Evolutionary conservation across 2,888 invertebrate species (phyloP).

Genomic region (Stenurella melanura): DNA sequence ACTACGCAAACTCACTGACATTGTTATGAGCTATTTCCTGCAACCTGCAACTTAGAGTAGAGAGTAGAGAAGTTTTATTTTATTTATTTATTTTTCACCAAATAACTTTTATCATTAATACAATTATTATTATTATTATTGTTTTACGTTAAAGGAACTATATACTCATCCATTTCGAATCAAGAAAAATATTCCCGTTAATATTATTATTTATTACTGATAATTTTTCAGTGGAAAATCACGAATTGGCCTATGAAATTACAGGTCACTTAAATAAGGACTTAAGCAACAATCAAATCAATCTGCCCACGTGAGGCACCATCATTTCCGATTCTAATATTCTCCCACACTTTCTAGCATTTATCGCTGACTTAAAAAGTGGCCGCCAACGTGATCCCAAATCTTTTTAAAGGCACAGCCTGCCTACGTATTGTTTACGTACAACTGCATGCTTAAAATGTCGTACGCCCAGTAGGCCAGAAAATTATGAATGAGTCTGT

Average conservation of each 20-base stretch:
- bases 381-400: constrained; percentile 22
- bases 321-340: constrained; percentile 18
- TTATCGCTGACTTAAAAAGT: constrained; percentile 16
- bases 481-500: constrained; percentile 34
- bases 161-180: background rate
- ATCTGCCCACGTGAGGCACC: constrained; percentile 20
- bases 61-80: too few relatives aligned
- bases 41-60: too few relatives aligned
- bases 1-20: too few relatives aligned
- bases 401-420: constrained; percentile 20
- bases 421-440: constrained; percentile 28
- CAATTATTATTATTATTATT: too few relatives aligned
- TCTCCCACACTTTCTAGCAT: constrained; percentile 30
- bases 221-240: background rate
- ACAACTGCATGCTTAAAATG: constrained; percentile 18
- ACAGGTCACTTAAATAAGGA: constrained; percentile 26
- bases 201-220: background rate
- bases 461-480: constrained; percentile 35
- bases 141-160: too few relatives aligned
- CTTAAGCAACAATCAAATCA: constrained; percentile 23
- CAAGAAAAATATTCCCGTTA: background rate
- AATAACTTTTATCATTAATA: too few relatives aligned
- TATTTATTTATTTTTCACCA: too few relatives aligned
- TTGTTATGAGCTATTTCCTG: too few relatives aligned
- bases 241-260: constrained; percentile 17